Percentiles rank a stretch among this genome's conserved stretches.
phyloP scores from a whole-genome alignment of 2,888 invertebrate species.

The Margaritifera margaritifera region DNA sequence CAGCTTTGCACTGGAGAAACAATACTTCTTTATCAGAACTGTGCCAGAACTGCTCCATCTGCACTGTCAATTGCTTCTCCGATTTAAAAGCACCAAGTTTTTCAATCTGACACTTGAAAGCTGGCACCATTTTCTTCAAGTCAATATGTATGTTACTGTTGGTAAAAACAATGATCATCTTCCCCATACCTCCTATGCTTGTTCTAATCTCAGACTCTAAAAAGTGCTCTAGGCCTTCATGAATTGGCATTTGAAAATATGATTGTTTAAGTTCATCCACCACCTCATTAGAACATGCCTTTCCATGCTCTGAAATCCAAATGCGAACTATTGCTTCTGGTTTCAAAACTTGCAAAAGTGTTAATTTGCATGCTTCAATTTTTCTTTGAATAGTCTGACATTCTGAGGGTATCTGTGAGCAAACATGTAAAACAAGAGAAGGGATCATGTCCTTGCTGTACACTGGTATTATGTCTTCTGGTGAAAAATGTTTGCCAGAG shows the following conservation, averaged over 20 bases:
- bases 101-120: conserved; percentile 24
- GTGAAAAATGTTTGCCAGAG: conserved; percentile 14
- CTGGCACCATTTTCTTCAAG: neutral
- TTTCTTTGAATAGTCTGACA: neutral
- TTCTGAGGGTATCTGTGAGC: neutral
- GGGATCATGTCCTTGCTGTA: conserved; percentile 37
- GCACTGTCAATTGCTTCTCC: conserved; percentile 39
- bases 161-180: conserved; percentile 37
- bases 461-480: conserved; percentile 33
- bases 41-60: conserved; percentile 36
- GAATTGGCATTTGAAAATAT: conserved; percentile 39
- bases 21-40: conserved; percentile 21
- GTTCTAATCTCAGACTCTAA: neutral
- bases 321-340: conserved; percentile 41
- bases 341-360: conserved; percentile 30
- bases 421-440: conserved; percentile 24
- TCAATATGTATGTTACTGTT: conserved; percentile 41
- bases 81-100: conserved; percentile 48
- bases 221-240: conserved; percentile 32
- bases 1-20: conserved; percentile 38
- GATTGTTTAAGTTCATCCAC: conserved; percentile 4
- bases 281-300: conserved; percentile 1
- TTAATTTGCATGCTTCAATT: conserved; percentile 15
- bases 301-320: neutral
- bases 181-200: neutral